Percentiles rank a stretch among this genome's conserved stretches.
Evolutionary conservation across 2,797 vertebrate genomes (phyloP).

Genomic region (Ptychobarbus kaznakovi): DNA sequence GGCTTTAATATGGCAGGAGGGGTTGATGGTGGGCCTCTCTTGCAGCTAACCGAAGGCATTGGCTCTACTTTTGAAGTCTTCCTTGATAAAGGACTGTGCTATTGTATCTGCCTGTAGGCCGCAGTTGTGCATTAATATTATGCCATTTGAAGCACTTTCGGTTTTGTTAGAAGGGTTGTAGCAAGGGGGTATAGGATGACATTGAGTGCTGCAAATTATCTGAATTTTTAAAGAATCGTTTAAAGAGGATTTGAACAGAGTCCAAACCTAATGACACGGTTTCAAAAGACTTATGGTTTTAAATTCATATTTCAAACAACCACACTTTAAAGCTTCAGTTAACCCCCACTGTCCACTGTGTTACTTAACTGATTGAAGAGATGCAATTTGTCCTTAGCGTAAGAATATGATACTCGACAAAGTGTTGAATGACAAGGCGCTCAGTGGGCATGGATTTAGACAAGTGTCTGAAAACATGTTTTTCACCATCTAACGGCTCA

Average conservation of each 20-base stretch:
- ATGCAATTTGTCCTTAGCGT: slow-evolving; percentile 42
- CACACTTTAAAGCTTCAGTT: not conserved
- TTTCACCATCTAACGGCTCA: slow-evolving; percentile 47
- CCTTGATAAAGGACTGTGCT: slow-evolving; percentile 37
- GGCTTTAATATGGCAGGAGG: slow-evolving; percentile 50
- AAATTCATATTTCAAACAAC: slow-evolving; percentile 29
- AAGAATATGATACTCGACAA: slow-evolving; percentile 40
- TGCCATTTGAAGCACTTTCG: slow-evolving; percentile 47
- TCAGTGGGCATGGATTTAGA: slow-evolving; percentile 43
- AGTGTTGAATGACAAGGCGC: slow-evolving; percentile 53
- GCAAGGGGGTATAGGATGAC: slow-evolving; percentile 7
- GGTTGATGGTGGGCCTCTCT: slow-evolving; percentile 18
- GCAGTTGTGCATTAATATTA: slow-evolving; percentile 46
- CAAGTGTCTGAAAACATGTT: slow-evolving; percentile 53
- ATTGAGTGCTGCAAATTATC: slow-evolving; percentile 30
- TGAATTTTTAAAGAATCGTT: slow-evolving; percentile 37
- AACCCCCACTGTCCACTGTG: slow-evolving; percentile 19
- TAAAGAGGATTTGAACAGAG: slow-evolving; percentile 39
- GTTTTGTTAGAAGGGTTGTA: slow-evolving; percentile 44
- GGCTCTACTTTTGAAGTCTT: slow-evolving; percentile 40
- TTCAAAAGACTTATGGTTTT: slow-evolving; percentile 24
- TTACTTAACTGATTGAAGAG: slow-evolving; percentile 29
- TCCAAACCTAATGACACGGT: slow-evolving; percentile 23
- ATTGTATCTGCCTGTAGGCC: slow-evolving; percentile 46
- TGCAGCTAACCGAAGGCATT: slow-evolving; percentile 21